These are phyloP conservation scores for Capreolus pygargus DNA, from an alignment of 2,113 vertebrate species.

Conservation along the genomic window DNA sequence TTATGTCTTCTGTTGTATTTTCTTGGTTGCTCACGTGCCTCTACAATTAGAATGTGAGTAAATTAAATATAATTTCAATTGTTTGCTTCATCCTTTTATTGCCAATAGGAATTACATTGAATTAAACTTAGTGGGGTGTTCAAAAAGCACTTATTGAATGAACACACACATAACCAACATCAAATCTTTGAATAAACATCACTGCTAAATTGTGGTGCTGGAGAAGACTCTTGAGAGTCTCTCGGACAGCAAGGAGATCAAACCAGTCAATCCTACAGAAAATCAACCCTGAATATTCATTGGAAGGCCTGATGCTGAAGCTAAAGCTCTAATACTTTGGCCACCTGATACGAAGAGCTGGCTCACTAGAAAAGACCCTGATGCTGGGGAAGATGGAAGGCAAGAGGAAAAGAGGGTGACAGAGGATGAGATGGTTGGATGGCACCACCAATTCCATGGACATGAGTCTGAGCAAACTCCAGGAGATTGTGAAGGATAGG, in stretches of 20 bases:
- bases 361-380: background rate
- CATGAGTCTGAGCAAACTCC: background rate
- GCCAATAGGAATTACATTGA: background rate
- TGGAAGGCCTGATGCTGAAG: background rate
- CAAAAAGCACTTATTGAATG: background rate
- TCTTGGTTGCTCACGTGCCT: background rate
- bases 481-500: background rate
- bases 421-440: background rate
- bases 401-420: background rate
- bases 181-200: background rate
- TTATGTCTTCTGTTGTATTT: background rate
- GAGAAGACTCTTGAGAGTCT: background rate
- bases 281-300: background rate
- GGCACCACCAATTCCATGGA: background rate
- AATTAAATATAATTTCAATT: background rate
- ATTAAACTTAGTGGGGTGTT: background rate
- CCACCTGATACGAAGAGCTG: background rate
- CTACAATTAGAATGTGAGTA: background rate
- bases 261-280: background rate
- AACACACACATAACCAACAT: background rate
- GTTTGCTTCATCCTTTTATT: constrained; percentile 8
- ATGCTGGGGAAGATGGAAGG: background rate
- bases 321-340: background rate
- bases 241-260: background rate
- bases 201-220: background rate